Conservation (phyloP, 2,888 invertebrate species). For the Drosophila fungiperda region DNA sequence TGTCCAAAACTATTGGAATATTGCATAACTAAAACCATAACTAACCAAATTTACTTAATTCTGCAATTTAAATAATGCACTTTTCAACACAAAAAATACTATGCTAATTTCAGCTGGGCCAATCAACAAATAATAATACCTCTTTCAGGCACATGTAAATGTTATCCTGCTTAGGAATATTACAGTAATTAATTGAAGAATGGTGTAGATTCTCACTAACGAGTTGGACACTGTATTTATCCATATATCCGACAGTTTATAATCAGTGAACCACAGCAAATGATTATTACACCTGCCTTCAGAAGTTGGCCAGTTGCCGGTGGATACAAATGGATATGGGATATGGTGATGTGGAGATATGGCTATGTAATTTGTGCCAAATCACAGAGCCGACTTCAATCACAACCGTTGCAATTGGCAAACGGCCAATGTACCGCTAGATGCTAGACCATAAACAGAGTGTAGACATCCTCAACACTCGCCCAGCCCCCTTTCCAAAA, state of each 20-base stretch:
- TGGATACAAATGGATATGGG: constrained; percentile 3
- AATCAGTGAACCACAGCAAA: not conserved
- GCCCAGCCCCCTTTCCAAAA: constrained; percentile 22
- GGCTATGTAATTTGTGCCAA: constrained; percentile 43
- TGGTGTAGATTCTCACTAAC: not conserved
- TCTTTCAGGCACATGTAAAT: not conserved
- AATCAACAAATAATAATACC: not conserved
- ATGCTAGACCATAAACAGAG: constrained; percentile 68
- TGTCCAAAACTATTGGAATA: not conserved
- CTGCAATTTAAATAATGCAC: too few relatives aligned
- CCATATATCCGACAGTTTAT: not conserved
- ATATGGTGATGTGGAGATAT: not conserved
- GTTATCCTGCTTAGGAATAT: not conserved
- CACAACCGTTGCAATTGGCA: constrained; percentile 47
- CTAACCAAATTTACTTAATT: not conserved
- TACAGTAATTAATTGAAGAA: not conserved
- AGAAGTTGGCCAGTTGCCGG: not conserved
- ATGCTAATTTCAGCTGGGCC: not conserved
- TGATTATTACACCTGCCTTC: constrained; percentile 4
- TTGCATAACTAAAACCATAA: not conserved
- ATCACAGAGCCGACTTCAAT: constrained; percentile 47
- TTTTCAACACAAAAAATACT: not conserved
- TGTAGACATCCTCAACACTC: constrained; percentile 21
- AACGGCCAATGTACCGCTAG: constrained; percentile 74
- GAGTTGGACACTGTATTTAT: not conserved